Evolutionary conservation across 2,888 invertebrate species (phyloP), one percentile per base, ranked within the genome.

Genomic region (Argyresthia goedartella): DNA sequence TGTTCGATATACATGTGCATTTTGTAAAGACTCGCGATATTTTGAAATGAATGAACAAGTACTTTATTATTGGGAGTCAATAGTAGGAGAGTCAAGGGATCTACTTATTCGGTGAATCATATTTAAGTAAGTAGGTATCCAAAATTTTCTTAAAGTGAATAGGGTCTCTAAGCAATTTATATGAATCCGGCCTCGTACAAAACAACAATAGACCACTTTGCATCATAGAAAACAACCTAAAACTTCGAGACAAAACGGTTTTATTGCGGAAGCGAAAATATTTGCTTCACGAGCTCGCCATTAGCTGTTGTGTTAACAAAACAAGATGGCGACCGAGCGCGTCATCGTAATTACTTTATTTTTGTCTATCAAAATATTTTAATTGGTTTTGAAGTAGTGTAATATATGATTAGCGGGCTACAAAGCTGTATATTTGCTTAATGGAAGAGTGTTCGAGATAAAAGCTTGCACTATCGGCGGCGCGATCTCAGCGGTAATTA

Each of bases 281-380:
- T 79, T 82, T 78, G 65, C 59, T 63, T 41, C 59, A 60, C 67
- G 76, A 77, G 75, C 78, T 63, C 56, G 63, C 71, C 74, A 79
- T 81, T 79, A 78, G 64, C 54, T 52, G 55, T 60, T 61, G 65
- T 68, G 64, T 67, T 73, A 61, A 14, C 58, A 61, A 68, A 72
- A 69, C 71, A 71, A 71, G 66, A 74, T 75, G 72, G 70, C 73
- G 60, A 60, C 60, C 58, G 57, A 70, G 58, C 70, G 76, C 70
- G 76, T 25, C 81, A 81, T 78, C 16, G 15, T 50, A 50, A 76
- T 57, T 73, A 70, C 71, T 73, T 25, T 72, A 72, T 74, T 79
- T 77, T 81, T 82, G 80, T 81, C 84, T 81, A 82, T 82, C 79
- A 81, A 82, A 85, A 81, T 81, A 73, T 84, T 81, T 81, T 82